phyloP scores from a whole-genome alignment of 2,888 invertebrate genomes.

The Temnothorax unifasciatus region DNA sequence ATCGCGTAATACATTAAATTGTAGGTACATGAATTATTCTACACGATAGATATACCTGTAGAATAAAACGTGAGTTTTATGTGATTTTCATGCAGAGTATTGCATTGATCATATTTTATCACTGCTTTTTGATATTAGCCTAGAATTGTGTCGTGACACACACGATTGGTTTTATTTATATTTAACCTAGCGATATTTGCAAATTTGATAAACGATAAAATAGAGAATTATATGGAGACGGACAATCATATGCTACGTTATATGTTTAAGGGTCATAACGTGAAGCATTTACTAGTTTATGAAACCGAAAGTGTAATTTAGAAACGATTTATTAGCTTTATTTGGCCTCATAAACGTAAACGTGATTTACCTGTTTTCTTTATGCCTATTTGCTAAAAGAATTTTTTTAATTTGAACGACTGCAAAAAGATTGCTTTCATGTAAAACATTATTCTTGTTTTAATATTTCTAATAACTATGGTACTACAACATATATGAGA shows the following conservation, averaged over 20 bases:
- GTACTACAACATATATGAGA: background rate
- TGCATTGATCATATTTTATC: slow-evolving; percentile 10
- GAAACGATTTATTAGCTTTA: slow-evolving; percentile 25
- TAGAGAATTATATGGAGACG: background rate
- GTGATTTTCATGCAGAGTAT: slow-evolving; percentile 15
- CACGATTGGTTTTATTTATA: slow-evolving; percentile 33
- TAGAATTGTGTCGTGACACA: slow-evolving; percentile 21
- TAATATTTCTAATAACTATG: background rate
- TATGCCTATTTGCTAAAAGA: background rate
- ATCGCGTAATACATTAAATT: background rate
- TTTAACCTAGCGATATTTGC: slow-evolving; percentile 32
- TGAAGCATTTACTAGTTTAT: slow-evolving; percentile 38
- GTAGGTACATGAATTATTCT: slow-evolving; percentile 7
- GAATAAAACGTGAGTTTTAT: slow-evolving; percentile 5
- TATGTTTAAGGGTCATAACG: slow-evolving; percentile 36
- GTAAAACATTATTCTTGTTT: slow-evolving; percentile 5
- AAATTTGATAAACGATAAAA: slow-evolving; percentile 23
- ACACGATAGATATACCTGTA: background rate
- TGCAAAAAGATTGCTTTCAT: background rate
- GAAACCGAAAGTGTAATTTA: slow-evolving; percentile 39
- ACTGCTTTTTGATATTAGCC: slow-evolving; percentile 28
- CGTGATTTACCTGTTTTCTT: slow-evolving; percentile 12
- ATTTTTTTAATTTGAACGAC: background rate
- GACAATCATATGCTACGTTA: background rate
- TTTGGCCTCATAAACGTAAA: background rate